phyloP scores from a whole-genome alignment of 2,888 invertebrate genomes.

The Aspidapion aeneum region DNA sequence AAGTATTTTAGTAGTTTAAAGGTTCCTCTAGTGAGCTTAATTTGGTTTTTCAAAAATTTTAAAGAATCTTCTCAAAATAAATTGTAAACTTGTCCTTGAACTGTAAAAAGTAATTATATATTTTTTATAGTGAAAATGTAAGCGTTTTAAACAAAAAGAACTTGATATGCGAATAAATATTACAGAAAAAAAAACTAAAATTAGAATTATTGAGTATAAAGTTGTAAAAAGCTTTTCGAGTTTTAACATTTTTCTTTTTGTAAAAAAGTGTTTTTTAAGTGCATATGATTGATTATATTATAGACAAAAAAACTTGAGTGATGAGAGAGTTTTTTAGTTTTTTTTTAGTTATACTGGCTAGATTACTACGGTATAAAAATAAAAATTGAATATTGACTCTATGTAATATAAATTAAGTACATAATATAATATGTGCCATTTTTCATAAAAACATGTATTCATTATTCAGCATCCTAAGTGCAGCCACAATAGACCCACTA shows the following conservation, averaged over 20 bases:
- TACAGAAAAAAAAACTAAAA: slow-evolving; percentile 43
- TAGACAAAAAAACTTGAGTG: slow-evolving; percentile 43
- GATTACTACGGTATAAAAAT: slow-evolving; percentile 45
- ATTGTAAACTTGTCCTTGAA: slow-evolving; percentile 36
- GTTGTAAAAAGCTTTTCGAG: too few relatives aligned
- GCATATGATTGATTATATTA: slow-evolving; percentile 47
- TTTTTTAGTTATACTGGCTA: slow-evolving; percentile 50
- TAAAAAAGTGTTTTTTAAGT: too few relatives aligned
- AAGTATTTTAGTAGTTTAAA: too few relatives aligned
- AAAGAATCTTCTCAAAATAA: too few relatives aligned
- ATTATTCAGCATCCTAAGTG: too few relatives aligned
- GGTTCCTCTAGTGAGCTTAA: too few relatives aligned
- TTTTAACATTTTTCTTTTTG: too few relatives aligned
- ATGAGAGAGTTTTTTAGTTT: slow-evolving; percentile 46
- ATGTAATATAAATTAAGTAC: slow-evolving; percentile 53
- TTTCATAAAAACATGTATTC: slow-evolving; percentile 40
- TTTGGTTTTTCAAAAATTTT: too few relatives aligned
- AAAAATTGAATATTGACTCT: slow-evolving; percentile 48
- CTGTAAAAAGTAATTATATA: slow-evolving; percentile 26
- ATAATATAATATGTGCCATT: slow-evolving; percentile 53
- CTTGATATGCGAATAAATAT: slow-evolving; percentile 47
- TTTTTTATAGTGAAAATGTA: slow-evolving; percentile 31
- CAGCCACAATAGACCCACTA: too few relatives aligned
- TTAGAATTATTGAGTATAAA: background rate
- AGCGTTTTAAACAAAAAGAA: slow-evolving; percentile 45